Conservation (phyloP, 2,888 invertebrate species). For the Pristionchus exspectatus region DNA sequence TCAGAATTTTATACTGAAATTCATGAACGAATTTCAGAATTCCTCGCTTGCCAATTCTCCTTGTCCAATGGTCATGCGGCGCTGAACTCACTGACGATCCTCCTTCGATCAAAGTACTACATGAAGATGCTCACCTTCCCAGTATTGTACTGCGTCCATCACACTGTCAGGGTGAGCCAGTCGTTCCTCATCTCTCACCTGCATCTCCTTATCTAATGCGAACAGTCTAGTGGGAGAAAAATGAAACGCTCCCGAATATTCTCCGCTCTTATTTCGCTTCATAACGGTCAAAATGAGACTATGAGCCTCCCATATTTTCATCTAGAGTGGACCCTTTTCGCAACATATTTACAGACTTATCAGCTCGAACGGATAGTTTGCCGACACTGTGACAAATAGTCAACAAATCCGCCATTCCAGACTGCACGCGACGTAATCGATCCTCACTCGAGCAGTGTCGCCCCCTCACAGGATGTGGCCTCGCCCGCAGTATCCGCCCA, state of each 20-base stretch:
- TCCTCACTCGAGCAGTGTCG: slow-evolving; percentile 4
- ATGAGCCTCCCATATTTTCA: no score
- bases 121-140: slow-evolving; percentile 42
- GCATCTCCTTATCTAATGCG: no score
- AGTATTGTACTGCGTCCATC: background rate
- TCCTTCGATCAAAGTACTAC: slow-evolving; percentile 42
- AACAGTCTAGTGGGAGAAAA: no score
- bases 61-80: background rate
- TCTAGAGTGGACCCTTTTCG: no score
- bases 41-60: slow-evolving; percentile 24
- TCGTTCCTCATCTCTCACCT: no score
- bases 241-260: no score
- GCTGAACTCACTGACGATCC: slow-evolving; percentile 42
- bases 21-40: background rate
- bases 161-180: background rate
- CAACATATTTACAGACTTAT: no score
- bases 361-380: no score
- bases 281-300: no score
- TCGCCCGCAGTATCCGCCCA: background rate
- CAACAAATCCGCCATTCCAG: background rate
- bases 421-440: background rate
- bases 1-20: background rate
- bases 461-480: background rate
- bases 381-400: background rate
- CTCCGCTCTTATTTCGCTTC: no score